Evolutionary conservation across 1,140 invertebrate species (phyloP), one percentile per base, ranked within the genome.

Genomic region (Aphis gossypii): DNA sequence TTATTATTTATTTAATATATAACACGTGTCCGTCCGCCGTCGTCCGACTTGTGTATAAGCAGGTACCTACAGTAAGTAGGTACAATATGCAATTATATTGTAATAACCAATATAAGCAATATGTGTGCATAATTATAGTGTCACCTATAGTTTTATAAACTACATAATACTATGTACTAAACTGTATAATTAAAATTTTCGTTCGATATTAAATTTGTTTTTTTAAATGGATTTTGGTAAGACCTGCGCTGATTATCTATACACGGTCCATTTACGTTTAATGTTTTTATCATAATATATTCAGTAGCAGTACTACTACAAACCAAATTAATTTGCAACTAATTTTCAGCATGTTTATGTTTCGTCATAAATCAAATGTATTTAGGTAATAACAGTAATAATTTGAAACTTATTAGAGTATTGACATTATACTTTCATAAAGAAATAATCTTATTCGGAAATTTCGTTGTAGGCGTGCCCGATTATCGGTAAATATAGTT

Each of bases 41-140:
- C 60, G 4, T 60, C 5, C n/a, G 30, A 68, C 11, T 30, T 25
- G 25, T 60, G 20, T n/a, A n/a, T 68, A 41, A 41, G 38, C 38
- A 41, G 38, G 38, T 41, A 41, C 35, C 35, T 35, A 35, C 18
- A 20, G 54, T 23, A 9, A 14, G 30, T 35, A 76, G 60, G 30
- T 76, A 18, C 60, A 76, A 76, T n/a, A 76, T 76, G 60, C 60
- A 76, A 76, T 76, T 76, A 76, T n/a, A 76, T 76, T n/a, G 30
- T 76, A 76, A 76, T 76, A 76, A 1, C 14, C 60, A n/a, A 76
- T 76, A n/a, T 14, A 76, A 5, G 60, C 60, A 76, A 76, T 76
- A 76, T 14, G 60, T 14, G 60, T 76, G 30, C 60, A 76, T 76
- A 76, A 76, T 76, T 76, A 76, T 76, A 76, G 60, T 76, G n/a